phyloP scores from a whole-genome alignment of 2,888 invertebrate genomes.

The Ochlodes sylvanus region DNA sequence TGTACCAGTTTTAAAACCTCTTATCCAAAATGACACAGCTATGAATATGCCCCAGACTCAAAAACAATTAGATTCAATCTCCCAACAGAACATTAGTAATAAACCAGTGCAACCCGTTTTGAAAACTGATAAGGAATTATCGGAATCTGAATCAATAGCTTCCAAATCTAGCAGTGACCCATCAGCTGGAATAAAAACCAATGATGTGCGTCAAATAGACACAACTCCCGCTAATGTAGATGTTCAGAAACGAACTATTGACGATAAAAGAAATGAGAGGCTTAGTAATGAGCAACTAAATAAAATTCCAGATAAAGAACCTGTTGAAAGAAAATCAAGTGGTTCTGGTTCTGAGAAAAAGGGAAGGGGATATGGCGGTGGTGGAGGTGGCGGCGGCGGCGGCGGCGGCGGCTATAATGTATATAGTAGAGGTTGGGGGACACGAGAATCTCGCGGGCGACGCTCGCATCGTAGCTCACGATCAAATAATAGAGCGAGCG shows the following conservation, averaged over 20 bases:
- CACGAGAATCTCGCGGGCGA: conserved; percentile 79
- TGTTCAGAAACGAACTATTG: conserved; percentile 59
- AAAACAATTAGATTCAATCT: conserved; percentile 60
- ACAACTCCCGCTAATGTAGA: conserved; percentile 57
- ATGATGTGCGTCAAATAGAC: conserved; percentile 61
- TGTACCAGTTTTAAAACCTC: conserved; percentile 47
- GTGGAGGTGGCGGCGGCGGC: conserved; percentile 49
- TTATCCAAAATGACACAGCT: conserved; percentile 53
- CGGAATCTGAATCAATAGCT: conserved; percentile 67
- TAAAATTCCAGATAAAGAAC: conserved; percentile 77
- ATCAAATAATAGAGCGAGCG: conserved; percentile 84
- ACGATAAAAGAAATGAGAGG: conserved; percentile 70
- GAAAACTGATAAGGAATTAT: conserved; percentile 71
- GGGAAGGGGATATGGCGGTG: conserved; percentile 78
- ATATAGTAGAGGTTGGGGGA: conserved; percentile 77
- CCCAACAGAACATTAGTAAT: conserved; percentile 50
- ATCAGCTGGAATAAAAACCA: conserved; percentile 55
- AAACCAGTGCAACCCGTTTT: conserved; percentile 63
- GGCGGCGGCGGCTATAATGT: conserved; percentile 67
- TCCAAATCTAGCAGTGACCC: conserved; percentile 68
- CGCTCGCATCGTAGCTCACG: conserved; percentile 78
- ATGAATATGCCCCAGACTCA: conserved; percentile 56
- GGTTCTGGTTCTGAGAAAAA: conserved; percentile 81
- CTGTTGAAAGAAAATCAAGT: conserved; percentile 76
- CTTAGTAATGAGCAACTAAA: conserved; percentile 72